phyloP scores from a whole-genome alignment of 2,797 vertebrate genomes.

The Luscinia megarhynchos region DNA sequence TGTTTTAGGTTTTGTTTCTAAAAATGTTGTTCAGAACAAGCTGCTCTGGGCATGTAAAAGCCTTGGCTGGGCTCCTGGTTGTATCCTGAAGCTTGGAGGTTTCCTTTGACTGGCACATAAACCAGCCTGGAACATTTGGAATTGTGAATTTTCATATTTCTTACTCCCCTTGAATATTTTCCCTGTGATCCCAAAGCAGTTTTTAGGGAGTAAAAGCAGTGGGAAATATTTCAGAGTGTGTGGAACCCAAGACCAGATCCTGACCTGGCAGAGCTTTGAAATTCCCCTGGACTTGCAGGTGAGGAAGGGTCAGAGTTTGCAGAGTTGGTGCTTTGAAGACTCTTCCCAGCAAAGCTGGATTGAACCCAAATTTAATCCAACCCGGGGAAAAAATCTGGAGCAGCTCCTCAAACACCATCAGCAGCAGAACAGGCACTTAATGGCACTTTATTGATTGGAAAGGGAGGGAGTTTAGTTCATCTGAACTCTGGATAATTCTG shows the following conservation, averaged over 20 bases:
- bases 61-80: background rate
- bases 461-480: background rate
- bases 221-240: background rate
- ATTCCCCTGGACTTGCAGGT: background rate
- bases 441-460: background rate
- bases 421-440: background rate
- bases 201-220: background rate
- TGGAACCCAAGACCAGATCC: background rate
- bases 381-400: background rate
- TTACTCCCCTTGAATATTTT: background rate
- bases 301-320: background rate
- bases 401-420: background rate
- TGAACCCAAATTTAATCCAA: background rate
- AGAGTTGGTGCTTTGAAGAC: background rate
- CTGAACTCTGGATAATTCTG: background rate
- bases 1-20: background rate
- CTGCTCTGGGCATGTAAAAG: background rate
- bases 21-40: background rate
- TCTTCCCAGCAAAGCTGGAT: background rate
- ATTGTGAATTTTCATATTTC: accelerated
- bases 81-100: background rate
- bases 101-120: background rate
- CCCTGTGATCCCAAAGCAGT: background rate
- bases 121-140: background rate
- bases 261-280: background rate